Conservation (phyloP, 2,113 vertebrate genomes). For the Melospiza georgiana region DNA sequence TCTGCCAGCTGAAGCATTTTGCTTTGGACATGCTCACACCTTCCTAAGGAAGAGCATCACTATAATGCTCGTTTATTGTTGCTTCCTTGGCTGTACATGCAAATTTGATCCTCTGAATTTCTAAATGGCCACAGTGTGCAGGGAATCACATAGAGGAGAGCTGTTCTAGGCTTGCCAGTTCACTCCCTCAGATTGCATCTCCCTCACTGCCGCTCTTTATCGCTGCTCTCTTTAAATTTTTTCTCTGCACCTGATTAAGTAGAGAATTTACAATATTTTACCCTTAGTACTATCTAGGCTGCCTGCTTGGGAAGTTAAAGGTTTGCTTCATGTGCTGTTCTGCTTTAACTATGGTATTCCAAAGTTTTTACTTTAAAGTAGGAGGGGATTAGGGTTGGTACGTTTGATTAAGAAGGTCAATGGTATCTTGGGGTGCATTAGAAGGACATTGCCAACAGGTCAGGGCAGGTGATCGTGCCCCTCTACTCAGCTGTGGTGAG, state of each 20-base stretch:
- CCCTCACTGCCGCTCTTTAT: not conserved
- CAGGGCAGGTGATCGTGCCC: not conserved
- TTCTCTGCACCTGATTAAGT: not conserved
- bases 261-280: not conserved
- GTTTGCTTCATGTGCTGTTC: fast-evolving
- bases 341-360: not conserved
- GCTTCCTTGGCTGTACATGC: not conserved
- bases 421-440: not conserved
- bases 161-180: not conserved
- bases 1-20: not conserved
- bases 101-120: not conserved
- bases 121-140: not conserved
- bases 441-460: not conserved
- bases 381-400: not conserved
- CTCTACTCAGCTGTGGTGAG: not conserved
- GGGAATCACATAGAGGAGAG: not conserved
- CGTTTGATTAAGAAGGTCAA: fast-evolving
- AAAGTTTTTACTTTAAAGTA: not conserved
- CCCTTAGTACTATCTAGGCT: not conserved
- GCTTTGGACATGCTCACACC: not conserved
- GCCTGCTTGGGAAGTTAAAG: not conserved
- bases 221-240: not conserved
- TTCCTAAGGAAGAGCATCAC: not conserved
- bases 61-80: fast-evolving
- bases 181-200: not conserved